Base-by-base conservation (phyloP, 2,888 invertebrate genomes). In the Subacronicta megacephala region DNA sequence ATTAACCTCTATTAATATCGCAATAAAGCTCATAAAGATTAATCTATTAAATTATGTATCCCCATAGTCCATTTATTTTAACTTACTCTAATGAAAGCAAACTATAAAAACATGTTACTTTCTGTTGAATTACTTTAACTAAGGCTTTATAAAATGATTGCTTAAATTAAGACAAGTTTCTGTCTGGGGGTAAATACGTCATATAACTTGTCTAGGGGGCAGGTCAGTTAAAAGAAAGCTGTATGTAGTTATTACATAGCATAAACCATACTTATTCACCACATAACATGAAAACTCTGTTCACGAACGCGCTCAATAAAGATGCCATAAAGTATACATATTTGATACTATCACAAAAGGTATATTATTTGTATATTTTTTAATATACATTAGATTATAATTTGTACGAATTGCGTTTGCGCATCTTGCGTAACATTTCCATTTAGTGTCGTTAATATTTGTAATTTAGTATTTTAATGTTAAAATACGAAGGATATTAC, bases 281-380 rank as follows among this genome's bases (percentile, higher is more conserved):
- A n/a, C n/a, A n/a, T 31, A 0, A 12, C 31, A 37, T n/a, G 17
- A 53, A 7, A 42, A 10, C 29, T 3, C 41, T 15, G n/a, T 10
- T 29, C 10, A 49, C 16, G 49, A 46, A 46, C 37, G 51, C 62
- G 72, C 72, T 72, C 75, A 72, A 75, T 29, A 52, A 47, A 16
- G 68, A 62, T 73, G 72, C 72, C 72, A 73, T 73, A 73, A 62
- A 62, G 53, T 52, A 51, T 40, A 41, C 29, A 50, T 41, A 43
- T 51, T 38, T 58, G 10, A 40, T 12, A 13, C 10, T 7, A 49
- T 65, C 40, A 52, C 44, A 65, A 58, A 45, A 40, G 12, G 5
- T 40, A 45, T 56, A 47, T 43, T 43, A 58, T 67, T 38, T 62
- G 50, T 60, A 62, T 71, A 53, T 60, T 45, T 42, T 20, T 42